Percentiles rank a stretch among this genome's conserved stretches.
Conservation (phyloP, 1,140 invertebrate species). For the Nilaparvata lugens region DNA sequence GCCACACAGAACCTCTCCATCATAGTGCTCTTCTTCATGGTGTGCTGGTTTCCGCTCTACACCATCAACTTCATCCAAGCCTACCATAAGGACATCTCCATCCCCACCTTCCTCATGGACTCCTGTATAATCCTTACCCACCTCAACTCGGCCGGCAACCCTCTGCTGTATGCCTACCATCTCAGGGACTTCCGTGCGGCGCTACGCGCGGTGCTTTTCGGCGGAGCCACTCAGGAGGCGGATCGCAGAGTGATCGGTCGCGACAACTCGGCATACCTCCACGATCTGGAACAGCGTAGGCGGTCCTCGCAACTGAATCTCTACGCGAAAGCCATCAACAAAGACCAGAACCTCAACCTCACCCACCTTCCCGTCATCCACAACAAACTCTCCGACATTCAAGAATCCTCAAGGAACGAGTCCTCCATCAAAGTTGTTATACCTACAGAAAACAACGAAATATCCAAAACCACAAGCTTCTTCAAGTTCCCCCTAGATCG, state of each 20-base stretch:
- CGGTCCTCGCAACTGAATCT: too few species aligned
- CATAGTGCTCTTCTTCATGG: conserved; percentile 84
- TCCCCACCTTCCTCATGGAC: conserved; percentile 58
- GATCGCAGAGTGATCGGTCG: not conserved
- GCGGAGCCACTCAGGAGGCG: not conserved
- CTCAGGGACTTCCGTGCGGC: conserved; percentile 74
- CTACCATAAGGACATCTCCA: conserved; percentile 57
- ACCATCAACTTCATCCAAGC: conserved; percentile 83
- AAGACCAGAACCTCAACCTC: too few species aligned
- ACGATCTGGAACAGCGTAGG: not conserved
- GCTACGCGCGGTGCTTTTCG: conserved; percentile 32
- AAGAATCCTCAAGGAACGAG: too few species aligned
- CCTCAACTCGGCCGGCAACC: conserved; percentile 80
- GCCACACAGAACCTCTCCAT: conserved; percentile 83
- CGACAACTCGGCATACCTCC: not conserved
- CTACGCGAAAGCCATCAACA: too few species aligned
- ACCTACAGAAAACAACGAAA: too few species aligned
- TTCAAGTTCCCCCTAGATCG: too few species aligned
- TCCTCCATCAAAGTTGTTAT: too few species aligned
- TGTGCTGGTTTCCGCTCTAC: conserved; percentile 88
- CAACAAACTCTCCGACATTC: too few species aligned
- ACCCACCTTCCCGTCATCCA: too few species aligned
- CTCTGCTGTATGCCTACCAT: conserved; percentile 81
- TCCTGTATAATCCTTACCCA: conserved; percentile 82
- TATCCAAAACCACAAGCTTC: too few species aligned